phyloP scores from a whole-genome alignment of 2,113 vertebrate species.

The Sapayoa aenigma region DNA sequence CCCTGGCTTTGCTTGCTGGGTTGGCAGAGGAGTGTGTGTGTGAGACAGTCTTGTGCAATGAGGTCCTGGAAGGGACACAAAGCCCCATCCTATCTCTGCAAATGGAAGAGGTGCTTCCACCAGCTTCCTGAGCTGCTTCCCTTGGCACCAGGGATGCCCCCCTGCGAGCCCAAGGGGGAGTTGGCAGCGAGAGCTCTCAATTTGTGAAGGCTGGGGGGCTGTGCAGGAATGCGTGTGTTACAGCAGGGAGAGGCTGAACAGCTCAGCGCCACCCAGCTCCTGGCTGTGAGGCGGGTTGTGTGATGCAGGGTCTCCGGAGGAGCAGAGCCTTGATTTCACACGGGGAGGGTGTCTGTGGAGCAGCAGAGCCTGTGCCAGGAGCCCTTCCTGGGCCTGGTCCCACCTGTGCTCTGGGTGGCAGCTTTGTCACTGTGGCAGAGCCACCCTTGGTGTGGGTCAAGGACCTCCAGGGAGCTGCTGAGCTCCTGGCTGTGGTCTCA shows the following conservation, averaged over 20 bases:
- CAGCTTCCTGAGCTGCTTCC: background rate
- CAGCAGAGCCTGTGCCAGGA: background rate
- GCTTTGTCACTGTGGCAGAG: background rate
- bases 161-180: rapidly evolving
- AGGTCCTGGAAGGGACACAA: background rate
- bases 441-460: no score
- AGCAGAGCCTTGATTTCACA: background rate
- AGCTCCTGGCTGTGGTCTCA: background rate
- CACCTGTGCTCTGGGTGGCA: background rate
- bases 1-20: background rate
- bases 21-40: background rate
- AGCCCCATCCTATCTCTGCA: background rate
- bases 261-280: no score
- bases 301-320: background rate
- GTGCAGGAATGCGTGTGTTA: rapidly evolving
- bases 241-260: background rate
- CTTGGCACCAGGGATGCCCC: background rate
- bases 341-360: background rate
- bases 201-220: background rate
- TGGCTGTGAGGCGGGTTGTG: rapidly evolving
- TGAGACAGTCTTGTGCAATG: background rate
- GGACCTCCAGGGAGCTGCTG: background rate
- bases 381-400: no score
- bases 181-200: background rate
- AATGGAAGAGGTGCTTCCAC: background rate